Evolutionary conservation across 1,140 invertebrate species (phyloP).

Genomic region (Apis dorsata): DNA sequence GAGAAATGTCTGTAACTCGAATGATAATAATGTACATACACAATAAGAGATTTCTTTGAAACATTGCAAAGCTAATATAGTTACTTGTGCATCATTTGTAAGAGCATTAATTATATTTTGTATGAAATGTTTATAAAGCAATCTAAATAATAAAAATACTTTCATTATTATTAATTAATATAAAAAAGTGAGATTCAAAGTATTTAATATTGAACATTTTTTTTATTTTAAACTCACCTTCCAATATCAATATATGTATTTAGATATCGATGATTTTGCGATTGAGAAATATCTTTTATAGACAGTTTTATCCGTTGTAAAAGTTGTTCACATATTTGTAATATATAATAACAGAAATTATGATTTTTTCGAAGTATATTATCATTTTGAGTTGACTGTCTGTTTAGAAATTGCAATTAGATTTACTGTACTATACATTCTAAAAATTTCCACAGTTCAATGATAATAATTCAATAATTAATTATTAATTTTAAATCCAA

Average conservation of each 20-base stretch:
- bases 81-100: constrained; percentile 77
- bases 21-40: constrained; percentile 76
- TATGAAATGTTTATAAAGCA: constrained; percentile 71
- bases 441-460: not conserved
- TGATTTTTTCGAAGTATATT: constrained; percentile 73
- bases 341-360: constrained; percentile 78
- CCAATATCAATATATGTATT: constrained; percentile 72
- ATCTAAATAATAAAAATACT: constrained; percentile 62
- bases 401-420: constrained; percentile 47
- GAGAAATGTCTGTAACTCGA: constrained; percentile 79
- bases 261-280: constrained; percentile 57
- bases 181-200: not conserved
- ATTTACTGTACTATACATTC: constrained; percentile 17
- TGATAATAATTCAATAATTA: no score
- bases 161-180: not conserved
- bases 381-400: constrained; percentile 75
- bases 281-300: constrained; percentile 67
- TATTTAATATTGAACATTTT: not conserved
- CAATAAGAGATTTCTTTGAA: constrained; percentile 81
- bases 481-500: no score
- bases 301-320: constrained; percentile 72
- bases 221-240: constrained; percentile 58
- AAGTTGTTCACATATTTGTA: constrained; percentile 74
- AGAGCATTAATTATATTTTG: constrained; percentile 71
- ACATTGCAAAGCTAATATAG: constrained; percentile 79